Conservation (phyloP, 2,888 invertebrate genomes). For the Hemaris fuciformis region DNA sequence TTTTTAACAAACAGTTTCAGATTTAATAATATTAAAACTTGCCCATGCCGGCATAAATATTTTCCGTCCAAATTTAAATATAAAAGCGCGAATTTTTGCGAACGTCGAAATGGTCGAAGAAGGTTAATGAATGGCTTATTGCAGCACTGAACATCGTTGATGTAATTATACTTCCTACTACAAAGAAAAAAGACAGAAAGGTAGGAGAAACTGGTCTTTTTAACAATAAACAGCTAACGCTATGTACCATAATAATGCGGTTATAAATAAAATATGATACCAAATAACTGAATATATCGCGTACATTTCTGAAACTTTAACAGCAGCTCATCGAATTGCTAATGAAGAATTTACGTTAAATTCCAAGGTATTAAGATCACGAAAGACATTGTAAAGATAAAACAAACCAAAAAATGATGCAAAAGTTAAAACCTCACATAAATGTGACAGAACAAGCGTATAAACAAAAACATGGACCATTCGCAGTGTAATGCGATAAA, state of each 20-base stretch:
- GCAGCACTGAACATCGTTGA: background rate
- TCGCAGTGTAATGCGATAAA: conserved; percentile 48
- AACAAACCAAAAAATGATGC: background rate
- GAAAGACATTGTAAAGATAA: background rate
- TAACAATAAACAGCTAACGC: background rate
- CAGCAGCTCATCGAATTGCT: background rate
- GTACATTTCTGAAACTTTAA: background rate
- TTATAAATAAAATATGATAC: too few species aligned
- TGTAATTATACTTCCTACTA: background rate
- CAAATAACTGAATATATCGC: background rate
- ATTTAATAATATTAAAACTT: background rate
- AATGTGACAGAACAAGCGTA: conserved; percentile 14
- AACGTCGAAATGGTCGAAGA: background rate
- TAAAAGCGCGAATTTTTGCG: background rate
- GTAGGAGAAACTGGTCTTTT: background rate
- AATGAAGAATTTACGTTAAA: background rate
- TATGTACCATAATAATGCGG: too few species aligned
- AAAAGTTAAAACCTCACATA: background rate
- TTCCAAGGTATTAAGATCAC: background rate
- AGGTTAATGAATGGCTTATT: background rate
- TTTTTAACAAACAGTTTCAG: background rate
- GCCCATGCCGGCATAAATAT: background rate
- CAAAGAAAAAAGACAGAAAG: too few species aligned
- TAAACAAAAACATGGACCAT: conserved; percentile 35
- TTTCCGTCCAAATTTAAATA: background rate